A percentile compares a stretch with the other conserved stretches of the same genome.
These are phyloP conservation scores for Autographa gamma DNA, from an alignment of 2,888 invertebrate genomes.

Conservation along the genomic window DNA sequence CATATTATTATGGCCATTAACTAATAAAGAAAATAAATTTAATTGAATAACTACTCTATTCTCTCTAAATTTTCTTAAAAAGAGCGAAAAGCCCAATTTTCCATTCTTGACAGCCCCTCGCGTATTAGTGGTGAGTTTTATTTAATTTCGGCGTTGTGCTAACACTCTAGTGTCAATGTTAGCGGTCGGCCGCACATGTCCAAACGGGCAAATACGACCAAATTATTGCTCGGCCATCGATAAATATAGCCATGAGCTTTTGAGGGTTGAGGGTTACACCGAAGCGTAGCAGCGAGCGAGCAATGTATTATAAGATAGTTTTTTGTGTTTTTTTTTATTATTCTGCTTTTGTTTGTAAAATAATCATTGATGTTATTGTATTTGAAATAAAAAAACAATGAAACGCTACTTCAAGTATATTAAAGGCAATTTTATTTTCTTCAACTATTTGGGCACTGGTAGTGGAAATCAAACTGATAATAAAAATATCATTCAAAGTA, in stretches of 20 bases:
- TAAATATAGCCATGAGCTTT: slow-evolving; percentile 67
- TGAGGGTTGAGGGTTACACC: slow-evolving; percentile 47
- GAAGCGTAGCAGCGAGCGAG: slow-evolving; percentile 10
- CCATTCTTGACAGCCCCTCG: slow-evolving; percentile 61
- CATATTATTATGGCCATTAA: no score
- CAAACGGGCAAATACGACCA: slow-evolving; percentile 82
- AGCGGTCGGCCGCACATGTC: slow-evolving; percentile 79
- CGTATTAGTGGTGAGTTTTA: slow-evolving; percentile 82
- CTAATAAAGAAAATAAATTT: background rate
- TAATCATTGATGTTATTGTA: no score
- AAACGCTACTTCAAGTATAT: no score
- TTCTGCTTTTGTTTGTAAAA: no score
- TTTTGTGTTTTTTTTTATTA: background rate
- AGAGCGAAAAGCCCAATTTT: slow-evolving; percentile 23
- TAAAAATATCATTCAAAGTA: no score
- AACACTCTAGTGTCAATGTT: slow-evolving; percentile 83
- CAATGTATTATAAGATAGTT: background rate
- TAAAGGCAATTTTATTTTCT: no score
- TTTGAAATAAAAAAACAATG: no score
- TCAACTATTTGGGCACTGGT: no score
- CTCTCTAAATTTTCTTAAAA: slow-evolving; percentile 12
- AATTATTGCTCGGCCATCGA: slow-evolving; percentile 82
- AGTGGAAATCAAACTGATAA: no score
- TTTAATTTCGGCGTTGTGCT: slow-evolving; percentile 85
- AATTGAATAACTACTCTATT: background rate